phyloP scores from a whole-genome alignment of 1,140 invertebrate species.

The Drosophila pruinosa region DNA sequence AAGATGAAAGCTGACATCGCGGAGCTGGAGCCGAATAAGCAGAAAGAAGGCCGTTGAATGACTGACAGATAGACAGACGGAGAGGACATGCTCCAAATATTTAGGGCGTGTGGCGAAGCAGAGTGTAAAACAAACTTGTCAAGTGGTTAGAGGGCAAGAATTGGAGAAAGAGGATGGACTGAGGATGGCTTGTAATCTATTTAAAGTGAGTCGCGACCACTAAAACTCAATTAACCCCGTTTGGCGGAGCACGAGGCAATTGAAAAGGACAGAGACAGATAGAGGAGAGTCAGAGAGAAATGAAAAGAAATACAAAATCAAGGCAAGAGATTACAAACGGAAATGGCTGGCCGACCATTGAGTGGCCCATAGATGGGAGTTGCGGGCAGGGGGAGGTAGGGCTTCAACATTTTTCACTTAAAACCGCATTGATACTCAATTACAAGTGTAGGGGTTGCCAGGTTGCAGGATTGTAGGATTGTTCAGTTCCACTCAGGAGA shows the following conservation, averaged over 20 bases:
- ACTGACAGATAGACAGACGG: constrained; percentile 33
- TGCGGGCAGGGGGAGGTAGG: neutral
- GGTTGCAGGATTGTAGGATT: constrained; percentile 7
- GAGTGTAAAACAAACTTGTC: constrained; percentile 65
- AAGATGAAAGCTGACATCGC: constrained; percentile 19
- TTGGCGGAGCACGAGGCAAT: constrained; percentile 61
- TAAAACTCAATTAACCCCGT: constrained; percentile 82
- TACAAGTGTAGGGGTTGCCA: constrained; percentile 50
- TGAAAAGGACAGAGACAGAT: constrained; percentile 40
- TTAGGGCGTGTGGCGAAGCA: constrained; percentile 50
- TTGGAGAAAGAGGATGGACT: neutral
- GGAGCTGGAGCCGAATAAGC: neutral
- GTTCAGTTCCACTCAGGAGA: constrained; percentile 2
- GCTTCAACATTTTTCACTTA: constrained; percentile 77
- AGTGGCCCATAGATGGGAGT: neutral
- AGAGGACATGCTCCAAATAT: constrained; percentile 64
- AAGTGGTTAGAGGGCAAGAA: constrained; percentile 7
- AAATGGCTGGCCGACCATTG: constrained; percentile 53
- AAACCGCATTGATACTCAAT: constrained; percentile 82
- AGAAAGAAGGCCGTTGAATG: constrained; percentile 36
- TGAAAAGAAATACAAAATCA: constrained; percentile 57
- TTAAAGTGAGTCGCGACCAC: constrained; percentile 80
- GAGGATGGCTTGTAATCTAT: constrained; percentile 65
- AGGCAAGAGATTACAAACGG: constrained; percentile 74
- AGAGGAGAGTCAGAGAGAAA: constrained; percentile 28